Conservation (phyloP, 2,113 vertebrate genomes). For the Scomber scombrus region DNA sequence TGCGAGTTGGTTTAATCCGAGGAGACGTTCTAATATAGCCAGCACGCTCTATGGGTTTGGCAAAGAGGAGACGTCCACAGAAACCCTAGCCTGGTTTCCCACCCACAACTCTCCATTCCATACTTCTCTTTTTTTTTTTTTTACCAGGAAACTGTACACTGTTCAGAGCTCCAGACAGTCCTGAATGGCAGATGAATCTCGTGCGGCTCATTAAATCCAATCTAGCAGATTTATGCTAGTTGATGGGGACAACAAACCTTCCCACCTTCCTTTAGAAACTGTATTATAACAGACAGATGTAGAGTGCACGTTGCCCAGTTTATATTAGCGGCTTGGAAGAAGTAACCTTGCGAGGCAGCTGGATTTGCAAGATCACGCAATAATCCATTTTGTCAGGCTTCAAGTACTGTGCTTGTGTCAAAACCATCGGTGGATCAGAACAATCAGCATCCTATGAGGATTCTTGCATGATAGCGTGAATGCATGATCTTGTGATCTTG, state of each 20-base stretch:
- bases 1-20: slow-evolving; percentile 63
- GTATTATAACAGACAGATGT: slow-evolving; percentile 29
- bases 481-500: too few species aligned
- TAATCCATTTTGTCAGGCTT: too few species aligned
- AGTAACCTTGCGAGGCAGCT: too few species aligned
- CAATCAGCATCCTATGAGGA: too few species aligned
- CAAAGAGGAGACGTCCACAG: slow-evolving; percentile 69
- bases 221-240: slow-evolving; percentile 47
- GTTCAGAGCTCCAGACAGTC: slow-evolving; percentile 17
- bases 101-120: slow-evolving; percentile 69
- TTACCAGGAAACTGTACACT: slow-evolving; percentile 14
- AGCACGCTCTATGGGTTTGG: slow-evolving; percentile 54
- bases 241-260: slow-evolving; percentile 34
- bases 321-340: slow-evolving; percentile 35
- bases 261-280: slow-evolving; percentile 19
- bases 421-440: too few species aligned
- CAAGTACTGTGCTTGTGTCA: too few species aligned
- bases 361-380: too few species aligned
- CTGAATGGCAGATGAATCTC: slow-evolving; percentile 47
- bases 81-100: slow-evolving; percentile 80
- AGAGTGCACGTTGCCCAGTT: slow-evolving; percentile 23
- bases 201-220: slow-evolving; percentile 57
- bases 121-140: too few species aligned
- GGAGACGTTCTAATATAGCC: slow-evolving; percentile 54
- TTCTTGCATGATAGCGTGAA: too few species aligned